Conservation (phyloP, 2,797 vertebrate species). For the Huso huso region DNA sequence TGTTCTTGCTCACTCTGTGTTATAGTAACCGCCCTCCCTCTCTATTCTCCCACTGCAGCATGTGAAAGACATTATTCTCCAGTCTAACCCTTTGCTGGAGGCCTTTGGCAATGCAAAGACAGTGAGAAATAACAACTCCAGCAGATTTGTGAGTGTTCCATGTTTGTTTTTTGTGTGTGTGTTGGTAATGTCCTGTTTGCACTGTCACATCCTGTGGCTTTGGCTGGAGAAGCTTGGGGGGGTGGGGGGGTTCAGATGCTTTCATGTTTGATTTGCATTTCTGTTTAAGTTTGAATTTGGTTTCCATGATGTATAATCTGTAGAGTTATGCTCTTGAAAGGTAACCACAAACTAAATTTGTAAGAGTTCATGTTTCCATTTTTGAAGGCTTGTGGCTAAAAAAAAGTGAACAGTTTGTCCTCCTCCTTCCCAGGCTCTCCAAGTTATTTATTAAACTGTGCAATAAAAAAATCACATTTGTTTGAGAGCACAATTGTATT, state of each 20-base stretch:
- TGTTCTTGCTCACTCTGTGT: conserved; percentile 14
- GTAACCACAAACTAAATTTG: neutral
- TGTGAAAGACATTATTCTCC: conserved; percentile 96
- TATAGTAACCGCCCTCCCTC: too few species aligned
- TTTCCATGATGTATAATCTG: neutral
- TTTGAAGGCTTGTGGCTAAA: too few species aligned
- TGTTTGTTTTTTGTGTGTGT: neutral
- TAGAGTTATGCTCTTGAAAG: neutral
- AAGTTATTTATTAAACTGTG: too few species aligned
- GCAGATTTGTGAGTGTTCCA: conserved; percentile 79
- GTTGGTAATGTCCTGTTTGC: conserved; percentile 4
- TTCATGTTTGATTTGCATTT: neutral
- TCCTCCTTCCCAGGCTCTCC: too few species aligned
- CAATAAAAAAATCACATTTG: too few species aligned
- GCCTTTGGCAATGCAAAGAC: conserved; percentile 98
- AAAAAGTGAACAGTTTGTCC: too few species aligned
- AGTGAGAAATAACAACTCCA: conserved; percentile 93
- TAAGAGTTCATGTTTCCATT: neutral
- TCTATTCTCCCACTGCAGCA: conserved; percentile 58
- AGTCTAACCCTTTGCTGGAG: conserved; percentile 93
- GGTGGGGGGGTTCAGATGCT: neutral
- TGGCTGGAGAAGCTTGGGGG: conserved; percentile 21
- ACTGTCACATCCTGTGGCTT: conserved; percentile 3
- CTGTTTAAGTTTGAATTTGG: neutral
- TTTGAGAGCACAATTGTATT: too few species aligned